Percentiles rank a stretch among this genome's conserved stretches.
Conservation (phyloP, 1,140 invertebrate species). For the Gryon sp. region DNA sequence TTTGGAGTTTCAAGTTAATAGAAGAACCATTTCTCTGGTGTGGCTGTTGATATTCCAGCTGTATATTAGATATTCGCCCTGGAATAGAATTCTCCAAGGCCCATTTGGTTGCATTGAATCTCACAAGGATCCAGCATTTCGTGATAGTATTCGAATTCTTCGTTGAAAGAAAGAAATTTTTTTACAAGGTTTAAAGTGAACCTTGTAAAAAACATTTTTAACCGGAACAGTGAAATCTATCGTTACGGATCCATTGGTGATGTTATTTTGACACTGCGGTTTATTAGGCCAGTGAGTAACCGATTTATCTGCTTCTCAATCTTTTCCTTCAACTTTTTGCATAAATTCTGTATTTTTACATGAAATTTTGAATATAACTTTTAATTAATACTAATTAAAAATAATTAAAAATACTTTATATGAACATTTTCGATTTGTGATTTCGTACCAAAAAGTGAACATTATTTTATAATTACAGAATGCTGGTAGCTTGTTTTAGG, state of each 20-base stretch:
- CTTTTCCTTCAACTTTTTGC: too few relatives aligned
- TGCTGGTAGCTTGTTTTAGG: slow-evolving; percentile 50
- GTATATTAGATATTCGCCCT: neutral
- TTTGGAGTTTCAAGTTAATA: neutral
- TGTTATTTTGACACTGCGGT: neutral
- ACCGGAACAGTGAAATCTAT: neutral
- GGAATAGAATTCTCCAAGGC: neutral
- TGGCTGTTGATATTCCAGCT: slow-evolving; percentile 1
- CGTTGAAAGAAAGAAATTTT: neutral
- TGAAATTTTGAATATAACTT: too few relatives aligned
- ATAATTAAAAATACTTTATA: too few relatives aligned
- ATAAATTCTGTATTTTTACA: too few relatives aligned
- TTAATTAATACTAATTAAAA: neutral
- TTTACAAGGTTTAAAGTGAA: neutral
- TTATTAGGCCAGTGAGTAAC: slow-evolving; percentile 3
- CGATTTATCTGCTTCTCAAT: too few relatives aligned
- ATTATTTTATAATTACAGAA: too few relatives aligned
- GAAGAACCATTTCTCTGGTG: neutral
- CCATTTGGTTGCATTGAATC: neutral
- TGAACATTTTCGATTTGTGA: too few relatives aligned
- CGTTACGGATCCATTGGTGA: neutral
- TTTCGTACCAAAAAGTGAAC: too few relatives aligned
- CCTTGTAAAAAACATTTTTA: slow-evolving; percentile 3
- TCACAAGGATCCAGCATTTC: neutral
- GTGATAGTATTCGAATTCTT: neutral